phyloP scores from a whole-genome alignment of 2,888 invertebrate genomes.

The Eurytoma adleriae region DNA sequence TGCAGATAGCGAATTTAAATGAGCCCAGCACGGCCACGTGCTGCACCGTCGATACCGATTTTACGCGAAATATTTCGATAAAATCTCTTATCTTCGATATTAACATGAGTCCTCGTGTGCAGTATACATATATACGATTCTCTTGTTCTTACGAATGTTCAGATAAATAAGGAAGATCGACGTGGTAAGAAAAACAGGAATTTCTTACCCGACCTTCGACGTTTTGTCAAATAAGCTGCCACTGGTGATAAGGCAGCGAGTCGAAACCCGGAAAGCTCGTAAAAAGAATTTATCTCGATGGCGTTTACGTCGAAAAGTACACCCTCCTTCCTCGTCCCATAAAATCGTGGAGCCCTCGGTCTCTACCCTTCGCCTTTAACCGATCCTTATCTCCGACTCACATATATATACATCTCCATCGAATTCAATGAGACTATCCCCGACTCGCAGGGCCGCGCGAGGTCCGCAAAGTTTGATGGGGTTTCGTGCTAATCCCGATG shows the following conservation, averaged over 20 bases:
- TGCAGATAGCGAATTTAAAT: too few species aligned
- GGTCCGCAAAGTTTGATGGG: too few species aligned
- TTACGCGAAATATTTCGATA: too few species aligned
- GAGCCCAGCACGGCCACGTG: too few species aligned
- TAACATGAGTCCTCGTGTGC: background rate
- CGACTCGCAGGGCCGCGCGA: too few species aligned
- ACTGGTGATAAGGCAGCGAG: background rate
- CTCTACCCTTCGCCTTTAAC: background rate
- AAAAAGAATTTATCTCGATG: slow-evolving; percentile 14
- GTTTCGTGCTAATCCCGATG: background rate
- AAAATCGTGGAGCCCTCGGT: background rate
- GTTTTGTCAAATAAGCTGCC: background rate
- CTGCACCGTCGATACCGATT: too few species aligned
- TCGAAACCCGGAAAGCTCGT: background rate
- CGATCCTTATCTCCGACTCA: background rate
- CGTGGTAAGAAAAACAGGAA: background rate
- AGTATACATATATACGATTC: too few species aligned
- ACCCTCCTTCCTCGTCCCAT: background rate
- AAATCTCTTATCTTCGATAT: background rate
- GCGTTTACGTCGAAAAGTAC: background rate
- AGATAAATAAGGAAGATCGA: too few species aligned
- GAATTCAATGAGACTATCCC: background rate
- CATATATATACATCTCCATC: background rate
- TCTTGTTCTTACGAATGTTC: too few species aligned
- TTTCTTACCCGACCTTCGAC: background rate